Base-by-base conservation (phyloP, 2,113 vertebrate genomes). In the Riparia riparia region DNA sequence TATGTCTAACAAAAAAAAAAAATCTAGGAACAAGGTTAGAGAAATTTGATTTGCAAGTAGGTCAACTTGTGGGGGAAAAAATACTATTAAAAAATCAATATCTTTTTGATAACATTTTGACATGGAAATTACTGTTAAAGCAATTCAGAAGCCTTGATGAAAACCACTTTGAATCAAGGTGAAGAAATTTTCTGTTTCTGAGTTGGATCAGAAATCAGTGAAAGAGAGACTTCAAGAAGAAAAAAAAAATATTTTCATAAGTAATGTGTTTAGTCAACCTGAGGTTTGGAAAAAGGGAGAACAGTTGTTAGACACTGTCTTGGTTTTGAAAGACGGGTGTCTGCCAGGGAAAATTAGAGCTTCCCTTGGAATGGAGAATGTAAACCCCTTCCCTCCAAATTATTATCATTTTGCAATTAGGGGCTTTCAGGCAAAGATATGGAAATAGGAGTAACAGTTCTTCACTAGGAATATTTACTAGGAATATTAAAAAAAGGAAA, bases 21-120 rank as follows among this genome's bases (percentile, higher is more conserved):
- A 32, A 31, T 31, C 12, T 41, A 44, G 66, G 28, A 82, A 6
- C 4, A 84, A 85, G 16, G 10, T 29, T 74, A 87, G 54, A 81
- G 14, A 13, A 77, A 50, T 57, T 91, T 53, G 7, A 57, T 65
- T 89, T 73, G 1, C 10, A 80, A 70, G 31, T 28, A 49, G 17
- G 13, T 25, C 22, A 53, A 31, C 42, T 10, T 20, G 5, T n/a
- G 4, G 2, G 16, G 19, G 2, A 0, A 2, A n/a, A 25, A 32
- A 20, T 6, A 2, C 11, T 34, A 15, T 14, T 14, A 26, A 91
- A 78, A 87, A 66, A 4, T 53, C 17, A 12, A 9, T 54, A 49
- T 19, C 1, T 9, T 81, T 80, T 68, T 93, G 5, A 18, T 39
- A 31, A 28, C 3, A 34, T 44, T 81, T 86, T 91, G 22, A 21